Evolutionary conservation across 2,113 vertebrate genomes (phyloP), one percentile per base, ranked within the genome.

Genomic region (Albula goreensis): DNA sequence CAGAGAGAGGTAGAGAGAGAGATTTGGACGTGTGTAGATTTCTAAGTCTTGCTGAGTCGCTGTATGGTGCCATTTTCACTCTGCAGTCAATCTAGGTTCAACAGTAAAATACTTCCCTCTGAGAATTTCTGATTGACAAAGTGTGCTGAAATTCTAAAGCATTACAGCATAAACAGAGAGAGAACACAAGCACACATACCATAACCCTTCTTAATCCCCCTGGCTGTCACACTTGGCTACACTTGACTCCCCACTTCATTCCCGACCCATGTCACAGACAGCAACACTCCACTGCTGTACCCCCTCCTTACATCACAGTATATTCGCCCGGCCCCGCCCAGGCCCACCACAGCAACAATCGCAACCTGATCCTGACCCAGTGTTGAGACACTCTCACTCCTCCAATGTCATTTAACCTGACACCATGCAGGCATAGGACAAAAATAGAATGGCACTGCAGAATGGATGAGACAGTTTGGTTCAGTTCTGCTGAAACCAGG

Each of bases 401-500:
- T 77, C 50, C 66, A 82, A 63, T 82, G 80, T 86, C 60, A 82
- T 82, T 82, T 78, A 53, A 82, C 81, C 81, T 56, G 81, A 86
- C 31, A 77, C 50, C 70, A 48, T 74, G 57, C 60, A 53, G 63
- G 50, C 85, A 12, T 17, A 11, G 66, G 80, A 57, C 80, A 82
- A 81, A 86, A 86, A 86, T 82, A 86, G 80, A 52, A 12, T 25
- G 10, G 25, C 63, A 25, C 60, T 22, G 50, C 3, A 57, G 51
- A 66, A 80, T 49, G 77, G 77, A 25, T 5, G 77, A 50, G 84
- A 50, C 31, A 50, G 13, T 51, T 50, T 50, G 50, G 49, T 84
- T 8, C 6, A 41, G 41, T 50, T 17, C 51, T 25, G 51, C 70
- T 85, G 50, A 63, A 48, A 41, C 22, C 17, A 5, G 1, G 4